A percentile compares a stretch with the other conserved stretches of the same genome.
These are phyloP conservation scores for Eucera pruinosa DNA, from an alignment of 2,888 invertebrate species.

Conservation along the genomic window DNA sequence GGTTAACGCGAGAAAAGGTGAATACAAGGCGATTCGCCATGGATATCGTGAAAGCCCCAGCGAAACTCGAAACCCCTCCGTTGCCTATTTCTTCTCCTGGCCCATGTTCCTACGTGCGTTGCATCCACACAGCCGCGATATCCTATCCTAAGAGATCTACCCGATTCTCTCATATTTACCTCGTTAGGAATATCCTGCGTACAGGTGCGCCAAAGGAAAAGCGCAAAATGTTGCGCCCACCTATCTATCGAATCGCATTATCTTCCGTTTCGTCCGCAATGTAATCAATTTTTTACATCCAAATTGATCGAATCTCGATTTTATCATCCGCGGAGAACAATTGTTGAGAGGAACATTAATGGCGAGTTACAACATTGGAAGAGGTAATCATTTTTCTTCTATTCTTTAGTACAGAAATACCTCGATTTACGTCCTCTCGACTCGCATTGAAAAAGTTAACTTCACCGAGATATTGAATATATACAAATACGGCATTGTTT, in stretches of 20 bases:
- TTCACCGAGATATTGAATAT: no score
- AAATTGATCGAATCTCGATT: no score
- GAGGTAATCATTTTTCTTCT: no score
- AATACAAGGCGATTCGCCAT: conserved; percentile 68
- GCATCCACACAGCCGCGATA: conserved; percentile 69
- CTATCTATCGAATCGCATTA: conserved; percentile 51
- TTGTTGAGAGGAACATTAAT: no score
- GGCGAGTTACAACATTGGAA: no score
- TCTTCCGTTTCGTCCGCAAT: conserved; percentile 10
- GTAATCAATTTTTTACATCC: conserved; percentile 12
- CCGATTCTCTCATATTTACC: conserved; percentile 76
- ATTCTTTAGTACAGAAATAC: no score
- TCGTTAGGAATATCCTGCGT: conserved; percentile 72
- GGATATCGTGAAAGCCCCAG: conserved; percentile 74
- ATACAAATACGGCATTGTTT: no score
- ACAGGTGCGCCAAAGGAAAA: conserved; percentile 54
- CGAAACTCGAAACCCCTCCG: conserved; percentile 77
- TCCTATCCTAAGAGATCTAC: conserved; percentile 55
- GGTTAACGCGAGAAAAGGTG: conserved; percentile 58
- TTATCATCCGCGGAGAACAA: no score
- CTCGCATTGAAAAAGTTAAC: no score
- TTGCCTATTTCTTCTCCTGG: conserved; percentile 74
- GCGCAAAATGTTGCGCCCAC: conserved; percentile 23
- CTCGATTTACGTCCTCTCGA: no score
- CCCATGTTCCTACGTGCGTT: conserved; percentile 76